phyloP scores from a whole-genome alignment of 1,140 invertebrate genomes.

The Vollenhovia emeryi region DNA sequence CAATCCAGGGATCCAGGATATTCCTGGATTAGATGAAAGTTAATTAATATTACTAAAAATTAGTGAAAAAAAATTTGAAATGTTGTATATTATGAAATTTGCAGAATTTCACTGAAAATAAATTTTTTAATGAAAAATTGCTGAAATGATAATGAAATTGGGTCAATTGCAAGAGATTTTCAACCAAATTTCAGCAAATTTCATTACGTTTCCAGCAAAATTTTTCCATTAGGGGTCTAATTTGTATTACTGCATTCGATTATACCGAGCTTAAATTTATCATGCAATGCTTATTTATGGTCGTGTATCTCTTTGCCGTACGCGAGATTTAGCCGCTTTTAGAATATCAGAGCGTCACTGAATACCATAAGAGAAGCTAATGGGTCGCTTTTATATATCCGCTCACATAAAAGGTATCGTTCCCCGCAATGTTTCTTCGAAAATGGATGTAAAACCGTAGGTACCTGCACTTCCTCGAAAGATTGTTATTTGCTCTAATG shows the following conservation, averaged over 20 bases:
- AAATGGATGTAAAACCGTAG: not conserved
- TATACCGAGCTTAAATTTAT: not conserved
- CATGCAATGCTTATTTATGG: conserved; percentile 20
- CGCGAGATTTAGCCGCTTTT: conserved; percentile 13
- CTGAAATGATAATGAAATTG: no score
- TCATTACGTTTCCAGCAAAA: no score
- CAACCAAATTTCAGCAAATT: no score
- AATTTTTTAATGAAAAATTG: no score
- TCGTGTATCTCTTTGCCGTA: not conserved
- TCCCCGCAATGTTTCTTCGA: conserved; percentile 16
- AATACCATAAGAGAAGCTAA: conserved; percentile 3
- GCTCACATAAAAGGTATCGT: conserved; percentile 24
- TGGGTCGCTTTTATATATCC: conserved; percentile 22
- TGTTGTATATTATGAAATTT: no score
- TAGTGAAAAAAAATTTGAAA: no score
- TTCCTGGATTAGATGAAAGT: no score
- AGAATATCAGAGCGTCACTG: not conserved
- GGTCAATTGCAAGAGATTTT: no score
- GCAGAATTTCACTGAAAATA: no score
- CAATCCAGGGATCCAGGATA: no score
- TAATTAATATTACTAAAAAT: no score
- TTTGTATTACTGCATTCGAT: conserved; percentile 6
- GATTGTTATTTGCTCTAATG: not conserved
- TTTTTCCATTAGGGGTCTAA: no score
- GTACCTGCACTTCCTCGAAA: not conserved